Evolutionary conservation across 2,797 vertebrate genomes (phyloP).

Genomic region (Acrossocheilus wenchowensis): DNA sequence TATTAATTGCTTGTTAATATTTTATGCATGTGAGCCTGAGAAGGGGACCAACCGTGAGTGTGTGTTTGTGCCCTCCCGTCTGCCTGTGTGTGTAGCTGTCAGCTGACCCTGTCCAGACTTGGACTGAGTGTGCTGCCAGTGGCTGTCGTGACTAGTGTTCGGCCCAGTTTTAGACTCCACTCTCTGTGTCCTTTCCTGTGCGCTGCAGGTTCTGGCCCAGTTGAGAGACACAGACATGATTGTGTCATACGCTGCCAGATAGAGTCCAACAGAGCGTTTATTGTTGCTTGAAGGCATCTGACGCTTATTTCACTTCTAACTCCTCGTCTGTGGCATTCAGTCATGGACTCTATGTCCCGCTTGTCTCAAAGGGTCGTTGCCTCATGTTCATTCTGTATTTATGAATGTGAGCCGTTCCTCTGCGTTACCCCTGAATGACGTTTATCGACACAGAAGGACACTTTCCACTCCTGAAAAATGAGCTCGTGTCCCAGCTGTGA

Average conservation of each 20-base stretch:
- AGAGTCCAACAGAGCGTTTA: conserved; percentile 56
- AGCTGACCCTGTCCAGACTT: conserved; percentile 62
- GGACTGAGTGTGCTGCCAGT: conserved; percentile 61
- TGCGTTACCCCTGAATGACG: conserved; percentile 47
- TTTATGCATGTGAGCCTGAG: conserved; percentile 34
- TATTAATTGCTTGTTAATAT: conserved; percentile 38
- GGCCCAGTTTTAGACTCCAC: conserved; percentile 60
- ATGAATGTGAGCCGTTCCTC: conserved; percentile 45
- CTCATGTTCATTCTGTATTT: conserved; percentile 28
- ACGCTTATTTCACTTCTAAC: conserved; percentile 13
- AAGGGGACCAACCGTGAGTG: neutral
- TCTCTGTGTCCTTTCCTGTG: conserved; percentile 63
- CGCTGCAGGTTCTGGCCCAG: conserved; percentile 62
- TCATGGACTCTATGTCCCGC: conserved; percentile 9
- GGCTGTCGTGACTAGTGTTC: conserved; percentile 63
- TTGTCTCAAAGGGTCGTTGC: conserved; percentile 16
- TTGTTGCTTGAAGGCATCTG: conserved; percentile 37
- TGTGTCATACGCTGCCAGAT: conserved; percentile 56
- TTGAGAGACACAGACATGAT: conserved; percentile 57
- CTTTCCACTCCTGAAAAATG: conserved; percentile 56
- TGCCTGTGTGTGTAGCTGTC: conserved; percentile 42
- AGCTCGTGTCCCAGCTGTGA: conserved; percentile 58
- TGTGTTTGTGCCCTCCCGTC: conserved; percentile 27
- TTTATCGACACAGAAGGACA: conserved; percentile 41
- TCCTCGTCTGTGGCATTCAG: conserved; percentile 17